Conservation (phyloP, 2,888 invertebrate species). For the Loripinus fragilis region DNA sequence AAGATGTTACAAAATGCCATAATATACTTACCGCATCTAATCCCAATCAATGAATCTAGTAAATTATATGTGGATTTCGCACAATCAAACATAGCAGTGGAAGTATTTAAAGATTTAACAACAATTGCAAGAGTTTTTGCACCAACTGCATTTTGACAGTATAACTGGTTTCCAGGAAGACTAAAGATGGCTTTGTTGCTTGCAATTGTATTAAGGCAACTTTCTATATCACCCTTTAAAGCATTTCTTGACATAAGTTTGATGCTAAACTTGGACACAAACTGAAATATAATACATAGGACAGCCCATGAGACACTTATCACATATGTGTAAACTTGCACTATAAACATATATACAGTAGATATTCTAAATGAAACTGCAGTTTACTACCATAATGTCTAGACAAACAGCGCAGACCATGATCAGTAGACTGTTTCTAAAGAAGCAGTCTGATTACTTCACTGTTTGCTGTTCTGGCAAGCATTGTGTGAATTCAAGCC, state of each 20-base stretch:
- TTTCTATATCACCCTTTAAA: neutral
- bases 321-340: too few species aligned
- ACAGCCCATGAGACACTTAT: too few species aligned
- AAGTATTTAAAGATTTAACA: neutral
- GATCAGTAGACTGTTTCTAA: too few species aligned
- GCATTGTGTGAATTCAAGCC: too few species aligned
- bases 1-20: too few species aligned
- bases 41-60: neutral
- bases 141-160: neutral
- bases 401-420: too few species aligned
- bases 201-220: neutral
- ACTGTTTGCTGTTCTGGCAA: too few species aligned
- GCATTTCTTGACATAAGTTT: neutral
- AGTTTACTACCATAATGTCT: too few species aligned
- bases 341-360: too few species aligned
- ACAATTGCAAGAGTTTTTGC: neutral
- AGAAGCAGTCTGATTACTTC: too few species aligned
- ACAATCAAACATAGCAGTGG: neutral
- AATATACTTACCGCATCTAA: neutral
- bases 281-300: constrained; percentile 16
- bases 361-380: too few species aligned
- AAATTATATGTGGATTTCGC: neutral
- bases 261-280: neutral
- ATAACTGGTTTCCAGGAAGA: neutral
- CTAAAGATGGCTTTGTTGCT: neutral